phyloP scores from a whole-genome alignment of 1,140 invertebrate genomes.

The Pogonomyrmex californicus region DNA sequence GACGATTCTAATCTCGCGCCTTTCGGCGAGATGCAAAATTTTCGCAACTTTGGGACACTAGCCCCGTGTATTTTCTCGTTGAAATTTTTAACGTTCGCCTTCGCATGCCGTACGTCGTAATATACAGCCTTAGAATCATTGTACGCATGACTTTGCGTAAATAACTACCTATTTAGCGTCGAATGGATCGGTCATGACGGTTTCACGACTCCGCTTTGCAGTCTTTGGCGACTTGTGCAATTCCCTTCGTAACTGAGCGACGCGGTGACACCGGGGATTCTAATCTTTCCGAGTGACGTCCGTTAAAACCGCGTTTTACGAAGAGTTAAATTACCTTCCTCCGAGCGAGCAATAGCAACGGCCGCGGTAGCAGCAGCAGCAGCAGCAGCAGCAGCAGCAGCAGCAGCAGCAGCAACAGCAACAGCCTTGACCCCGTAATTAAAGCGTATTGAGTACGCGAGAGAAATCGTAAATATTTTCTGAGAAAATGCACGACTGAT shows the following conservation, averaged over 20 bases:
- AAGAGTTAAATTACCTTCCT: constrained; percentile 29
- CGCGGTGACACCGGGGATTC: neutral
- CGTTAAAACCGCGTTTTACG: constrained; percentile 38
- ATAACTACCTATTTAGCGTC: constrained; percentile 3
- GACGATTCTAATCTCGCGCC: neutral
- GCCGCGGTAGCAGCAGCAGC: no score
- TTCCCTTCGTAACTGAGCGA: constrained; percentile 9
- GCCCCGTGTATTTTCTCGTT: neutral
- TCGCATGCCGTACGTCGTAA: neutral
- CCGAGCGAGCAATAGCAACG: neutral
- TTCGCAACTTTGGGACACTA: neutral
- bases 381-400: neutral
- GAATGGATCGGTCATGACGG: constrained; percentile 25
- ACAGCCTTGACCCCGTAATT: constrained; percentile 47
- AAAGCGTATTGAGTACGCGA: constrained; percentile 16
- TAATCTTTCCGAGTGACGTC: constrained; percentile 30
- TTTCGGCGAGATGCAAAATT: neutral
- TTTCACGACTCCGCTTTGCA: neutral
- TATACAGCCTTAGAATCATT: neutral
- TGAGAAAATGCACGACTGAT: constrained; percentile 21
- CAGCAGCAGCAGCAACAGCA: neutral
- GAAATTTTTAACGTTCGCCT: constrained; percentile 4
- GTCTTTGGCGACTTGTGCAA: constrained; percentile 22
- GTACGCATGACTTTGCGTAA: neutral
- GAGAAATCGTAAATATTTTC: constrained; percentile 58